Base-by-base conservation (phyloP, 2,888 invertebrate species). In the Diarsia dahlii region DNA sequence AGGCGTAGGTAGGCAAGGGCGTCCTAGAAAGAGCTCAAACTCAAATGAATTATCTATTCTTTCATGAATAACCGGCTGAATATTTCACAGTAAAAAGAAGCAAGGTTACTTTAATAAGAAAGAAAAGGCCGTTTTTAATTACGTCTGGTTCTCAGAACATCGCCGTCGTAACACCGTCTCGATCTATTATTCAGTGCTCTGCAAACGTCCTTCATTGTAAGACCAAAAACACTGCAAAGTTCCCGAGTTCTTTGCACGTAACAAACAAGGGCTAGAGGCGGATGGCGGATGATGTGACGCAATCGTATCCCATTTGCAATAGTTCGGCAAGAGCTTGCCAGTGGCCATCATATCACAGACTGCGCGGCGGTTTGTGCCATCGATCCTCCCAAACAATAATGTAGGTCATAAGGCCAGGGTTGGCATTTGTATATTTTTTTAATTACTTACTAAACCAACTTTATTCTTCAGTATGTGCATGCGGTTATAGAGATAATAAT, bases 381-480 rank as follows among this genome's bases (percentile, higher is more conserved):
- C 87, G 85, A 86, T 85, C 72, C 75, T 74, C 34, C 58, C 63
- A 86, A 76, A 84, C 69, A 69, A 81, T 69, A 63, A 84, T 72
- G 67, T 80, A 83, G 85, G 81, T 81, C 87, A 78, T 63, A 76
- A 75, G 58, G 63, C 50, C 52, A 77, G 63, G 72, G 85, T 54
- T 76, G 62, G 45, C 13, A n/a, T 63, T 63, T 63, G n/a, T 39
- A 39, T 39, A 39, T 39, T 39, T 39, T 39, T 39, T 39, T 1
- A 39, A 39, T 39, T 39, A 39, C 8, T 8, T 39, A 8, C 39
- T 39, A 8, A 3, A 5, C 3, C 39, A 39, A 39, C 8, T 8
- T 39, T 8, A 8, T 39, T 5, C 8, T 39, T 39, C 39, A 8
- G 39, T 39, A 8, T 8, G 1, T 39, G 23, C 28, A 58, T 23